These are phyloP conservation scores for Mixornis gularis DNA, from an alignment of 2,113 vertebrate species.

Conservation along the genomic window DNA sequence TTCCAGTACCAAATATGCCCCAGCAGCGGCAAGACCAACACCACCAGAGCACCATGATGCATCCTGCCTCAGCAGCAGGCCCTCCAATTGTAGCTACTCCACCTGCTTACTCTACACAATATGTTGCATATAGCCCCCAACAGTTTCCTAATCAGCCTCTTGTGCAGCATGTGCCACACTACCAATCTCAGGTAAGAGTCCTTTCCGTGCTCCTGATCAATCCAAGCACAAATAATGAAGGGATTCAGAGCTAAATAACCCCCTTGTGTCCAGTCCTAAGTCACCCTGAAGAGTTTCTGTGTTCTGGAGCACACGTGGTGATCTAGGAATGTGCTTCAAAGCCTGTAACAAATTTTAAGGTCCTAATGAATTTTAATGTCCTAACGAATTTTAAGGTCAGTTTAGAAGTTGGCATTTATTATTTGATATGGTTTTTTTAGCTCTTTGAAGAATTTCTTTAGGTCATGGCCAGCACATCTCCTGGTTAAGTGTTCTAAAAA, in stretches of 20 bases:
- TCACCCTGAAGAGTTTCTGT: not conserved
- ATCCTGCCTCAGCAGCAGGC: slow-evolving; percentile 90
- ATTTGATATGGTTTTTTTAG: not conserved
- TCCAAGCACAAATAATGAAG: not conserved
- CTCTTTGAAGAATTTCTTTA: not conserved
- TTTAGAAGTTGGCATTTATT: not conserved
- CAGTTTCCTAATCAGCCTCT: slow-evolving; percentile 95
- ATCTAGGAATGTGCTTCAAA: not conserved
- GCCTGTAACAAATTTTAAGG: not conserved
- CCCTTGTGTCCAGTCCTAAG: not conserved
- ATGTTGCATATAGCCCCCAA: slow-evolving; percentile 93
- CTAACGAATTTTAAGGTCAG: not conserved
- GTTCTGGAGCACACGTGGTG: not conserved
- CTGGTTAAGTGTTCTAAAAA: not conserved
- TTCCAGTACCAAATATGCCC: slow-evolving; percentile 92
- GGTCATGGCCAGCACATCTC: not conserved
- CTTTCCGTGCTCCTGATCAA: accelerated
- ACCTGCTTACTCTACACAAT: slow-evolving; percentile 91
- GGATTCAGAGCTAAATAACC: not conserved
- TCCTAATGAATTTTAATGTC: not conserved
- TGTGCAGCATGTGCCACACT: slow-evolving; percentile 94
- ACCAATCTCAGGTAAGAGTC: slow-evolving; percentile 89
- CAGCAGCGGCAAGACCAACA: slow-evolving; percentile 97
- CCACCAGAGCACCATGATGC: slow-evolving; percentile 94
- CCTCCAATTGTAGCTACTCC: slow-evolving; percentile 91